Evolutionary conservation across 2,797 vertebrate species (phyloP), one percentile per base, ranked within the genome.

Genomic region (Scolopax rusticola): DNA sequence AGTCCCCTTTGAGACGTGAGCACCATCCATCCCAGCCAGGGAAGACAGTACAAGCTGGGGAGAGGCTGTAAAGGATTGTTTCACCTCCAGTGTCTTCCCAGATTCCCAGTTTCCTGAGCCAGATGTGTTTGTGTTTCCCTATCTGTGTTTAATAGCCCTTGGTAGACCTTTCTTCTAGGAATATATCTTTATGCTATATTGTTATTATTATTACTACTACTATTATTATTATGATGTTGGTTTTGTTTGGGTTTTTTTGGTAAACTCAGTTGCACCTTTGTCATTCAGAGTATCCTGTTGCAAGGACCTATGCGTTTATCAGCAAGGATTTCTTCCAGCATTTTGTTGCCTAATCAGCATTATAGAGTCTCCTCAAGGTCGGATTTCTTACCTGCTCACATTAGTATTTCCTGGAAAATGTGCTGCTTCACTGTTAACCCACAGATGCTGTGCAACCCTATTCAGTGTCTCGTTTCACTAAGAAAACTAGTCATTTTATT

Each of bases 131-230:
- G 33, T 63, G 27, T 45, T 74, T 75, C 64, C 8, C 0, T 80
- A 36, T 83, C 38, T 68, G 15, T 68, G 28, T 73, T 79, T 91
- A 47, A 38, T 8, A 69, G 65, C 12, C 14, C 15, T 56, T 38
- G 11, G 47, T 5, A 48, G 30, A 64, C 53, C 12, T 75, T 63
- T 77, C 43, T 88, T 60, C 36, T 54, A 19, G 54, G 32, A 78
- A 75, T 69, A 33, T 8, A 6, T 47, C 0, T n/a, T n/a, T 41
- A 59, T n/a, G 24, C 0, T 19, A 54, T 41, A 1, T 14, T 60
- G 21, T 47, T 47, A 21, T 45, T 24, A 20, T 48, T 60, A 17
- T 20, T 60, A 16, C 15, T 41, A 41, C 15, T 60, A 21, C 21
- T 47, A 21, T 45, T 24, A 17, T 41, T 47, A 36, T 12, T 67